Percentiles rank a stretch among this genome's conserved stretches.
These are phyloP conservation scores for Hephaestus fuliginosus DNA, from an alignment of 2,797 vertebrate species.

Conservation along the genomic window DNA sequence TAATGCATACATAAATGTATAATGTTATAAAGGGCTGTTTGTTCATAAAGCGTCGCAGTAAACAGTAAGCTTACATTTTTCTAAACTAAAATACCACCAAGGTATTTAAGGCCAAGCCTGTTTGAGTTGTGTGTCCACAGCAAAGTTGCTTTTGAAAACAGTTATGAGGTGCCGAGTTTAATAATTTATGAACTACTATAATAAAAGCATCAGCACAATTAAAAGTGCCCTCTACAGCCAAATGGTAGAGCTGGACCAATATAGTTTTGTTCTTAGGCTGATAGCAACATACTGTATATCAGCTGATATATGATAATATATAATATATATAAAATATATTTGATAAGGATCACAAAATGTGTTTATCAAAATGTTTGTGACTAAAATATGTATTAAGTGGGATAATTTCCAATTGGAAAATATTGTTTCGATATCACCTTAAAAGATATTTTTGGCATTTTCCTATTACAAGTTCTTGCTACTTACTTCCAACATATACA, in stretches of 20 bases:
- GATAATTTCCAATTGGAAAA: too few species aligned
- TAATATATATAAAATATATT: neutral
- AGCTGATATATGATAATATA: neutral
- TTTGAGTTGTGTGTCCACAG: neutral
- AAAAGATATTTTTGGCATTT: neutral
- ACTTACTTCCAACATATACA: neutral
- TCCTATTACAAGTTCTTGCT: neutral
- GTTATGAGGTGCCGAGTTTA: neutral
- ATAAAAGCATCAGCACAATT: constrained; percentile 4
- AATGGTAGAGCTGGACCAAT: neutral
- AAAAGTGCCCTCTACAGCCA: neutral
- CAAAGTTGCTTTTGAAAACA: constrained; percentile 12
- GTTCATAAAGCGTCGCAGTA: constrained; percentile 3
- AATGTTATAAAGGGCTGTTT: neutral
- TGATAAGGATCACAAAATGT: neutral
- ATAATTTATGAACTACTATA: neutral
- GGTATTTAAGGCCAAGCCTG: neutral
- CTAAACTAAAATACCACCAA: neutral
- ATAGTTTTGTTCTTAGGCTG: neutral
- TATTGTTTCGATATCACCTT: neutral
- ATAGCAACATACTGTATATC: neutral
- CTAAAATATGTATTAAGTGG: too few species aligned
- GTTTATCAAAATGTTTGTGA: too few species aligned
- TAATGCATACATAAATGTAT: neutral
- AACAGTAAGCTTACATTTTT: neutral